phyloP scores from a whole-genome alignment of 2,797 vertebrate species.

The Falco cherrug region DNA sequence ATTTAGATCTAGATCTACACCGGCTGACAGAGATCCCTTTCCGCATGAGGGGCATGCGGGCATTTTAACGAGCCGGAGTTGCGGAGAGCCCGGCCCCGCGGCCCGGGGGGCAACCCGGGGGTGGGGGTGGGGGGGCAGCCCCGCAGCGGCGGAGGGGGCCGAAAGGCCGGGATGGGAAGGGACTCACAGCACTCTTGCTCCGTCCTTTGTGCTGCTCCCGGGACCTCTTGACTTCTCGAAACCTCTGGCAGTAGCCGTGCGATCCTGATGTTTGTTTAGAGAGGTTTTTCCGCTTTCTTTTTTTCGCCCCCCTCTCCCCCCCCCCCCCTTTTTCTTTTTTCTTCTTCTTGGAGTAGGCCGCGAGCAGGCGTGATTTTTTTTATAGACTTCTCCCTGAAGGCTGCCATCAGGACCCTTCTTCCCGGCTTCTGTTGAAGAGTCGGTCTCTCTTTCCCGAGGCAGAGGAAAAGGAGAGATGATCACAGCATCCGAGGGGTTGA shows the following conservation, averaged over 20 bases:
- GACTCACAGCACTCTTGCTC: slow-evolving; percentile 1
- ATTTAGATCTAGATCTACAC: neutral
- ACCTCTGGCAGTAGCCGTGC: slow-evolving; percentile 68
- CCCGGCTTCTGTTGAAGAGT: no score
- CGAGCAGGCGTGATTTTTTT: no score
- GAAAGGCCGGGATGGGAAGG: neutral
- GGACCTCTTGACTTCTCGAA: slow-evolving; percentile 57
- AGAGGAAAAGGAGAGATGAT: no score
- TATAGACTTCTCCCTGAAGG: no score
- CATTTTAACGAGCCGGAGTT: slow-evolving; percentile 7
- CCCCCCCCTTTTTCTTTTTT: neutral
- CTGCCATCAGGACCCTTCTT: no score
- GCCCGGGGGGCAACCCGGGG: neutral
- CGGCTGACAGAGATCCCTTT: neutral
- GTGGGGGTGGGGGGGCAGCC: neutral
- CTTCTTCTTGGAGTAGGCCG: neutral
- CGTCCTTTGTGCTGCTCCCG: slow-evolving; percentile 29
- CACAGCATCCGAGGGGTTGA: no score
- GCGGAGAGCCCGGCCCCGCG: neutral
- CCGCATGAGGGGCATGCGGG: neutral
- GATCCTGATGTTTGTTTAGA: slow-evolving; percentile 76
- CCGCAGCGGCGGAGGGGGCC: neutral
- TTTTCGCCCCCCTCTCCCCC: no score
- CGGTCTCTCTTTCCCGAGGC: no score
- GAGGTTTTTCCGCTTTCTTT: slow-evolving; percentile 36